Conservation (phyloP, 2,113 vertebrate genomes). For the Okapia johnstoni region DNA sequence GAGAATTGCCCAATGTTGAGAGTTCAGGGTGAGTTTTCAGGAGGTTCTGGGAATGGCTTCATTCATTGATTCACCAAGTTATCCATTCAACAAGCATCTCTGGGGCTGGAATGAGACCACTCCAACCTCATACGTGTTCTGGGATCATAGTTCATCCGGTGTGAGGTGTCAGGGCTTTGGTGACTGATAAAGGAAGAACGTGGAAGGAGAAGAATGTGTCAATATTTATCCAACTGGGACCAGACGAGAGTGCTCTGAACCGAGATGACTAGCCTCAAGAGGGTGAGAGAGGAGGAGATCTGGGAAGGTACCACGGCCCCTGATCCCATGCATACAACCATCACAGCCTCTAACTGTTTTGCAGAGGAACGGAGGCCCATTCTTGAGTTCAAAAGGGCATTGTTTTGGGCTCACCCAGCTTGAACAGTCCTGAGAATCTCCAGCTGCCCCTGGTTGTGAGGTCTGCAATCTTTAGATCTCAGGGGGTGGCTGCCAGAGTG, state of each 20-base stretch:
- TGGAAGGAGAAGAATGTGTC: not conserved
- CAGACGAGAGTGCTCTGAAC: not conserved
- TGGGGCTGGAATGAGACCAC: constrained; percentile 39
- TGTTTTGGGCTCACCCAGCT: not conserved
- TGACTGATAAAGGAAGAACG: constrained; percentile 21
- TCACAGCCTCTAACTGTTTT: not conserved
- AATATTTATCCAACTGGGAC: not conserved
- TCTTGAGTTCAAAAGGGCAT: not conserved
- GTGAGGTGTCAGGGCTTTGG: not conserved
- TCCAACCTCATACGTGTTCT: not conserved
- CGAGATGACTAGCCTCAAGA: not conserved
- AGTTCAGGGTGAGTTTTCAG: not conserved
- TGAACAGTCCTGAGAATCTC: not conserved
- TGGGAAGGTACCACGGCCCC: not conserved
- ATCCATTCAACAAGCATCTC: not conserved
- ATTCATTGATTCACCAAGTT: not conserved
- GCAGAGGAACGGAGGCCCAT: not conserved
- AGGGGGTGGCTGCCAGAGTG: not conserved
- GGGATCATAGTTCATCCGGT: not conserved
- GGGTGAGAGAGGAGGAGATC: no score
- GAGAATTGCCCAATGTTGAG: not conserved
- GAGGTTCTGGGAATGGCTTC: constrained; percentile 45
- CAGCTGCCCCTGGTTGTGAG: not conserved
- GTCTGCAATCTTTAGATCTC: not conserved
- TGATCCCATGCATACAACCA: not conserved